Base-by-base conservation (phyloP, 2,113 vertebrate species). In the Eptesicus fuscus region DNA sequence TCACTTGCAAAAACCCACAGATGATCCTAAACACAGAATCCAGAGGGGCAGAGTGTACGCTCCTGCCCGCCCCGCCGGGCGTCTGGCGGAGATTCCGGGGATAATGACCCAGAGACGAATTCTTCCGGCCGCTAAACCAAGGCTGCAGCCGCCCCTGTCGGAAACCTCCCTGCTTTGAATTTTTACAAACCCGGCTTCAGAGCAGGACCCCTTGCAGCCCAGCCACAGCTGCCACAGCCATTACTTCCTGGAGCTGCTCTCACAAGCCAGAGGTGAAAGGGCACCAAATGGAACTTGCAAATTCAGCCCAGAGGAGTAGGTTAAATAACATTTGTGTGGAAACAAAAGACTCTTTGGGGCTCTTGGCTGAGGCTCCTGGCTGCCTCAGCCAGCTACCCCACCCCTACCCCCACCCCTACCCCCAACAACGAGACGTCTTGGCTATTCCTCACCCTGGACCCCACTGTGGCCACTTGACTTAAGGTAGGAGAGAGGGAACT, bases 241-340 rank as follows among this genome's bases (percentile, higher is more conserved):
- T 25, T 63, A 42, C 83, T 92, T 91, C 95, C 96, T 63, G 17
- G 90, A 88, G 78, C 59, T 74, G 5, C 18, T 67, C 69, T 53
- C 2, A 32, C 65, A 61, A 63, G 44, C 77, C n/a, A 23, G 22
- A 49, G 56, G 90, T 30, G 44, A 83, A 65, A 76, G 93, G 32
- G 51, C 56, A 61, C 86, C 79, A 80, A 90, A 84, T 87, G 86
- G 91, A 53, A 51, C 6, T 67, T 92, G 73, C 86, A 83, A 69
- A 80, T 91, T 80, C 69, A 93, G 92, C 77, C n/a, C 37, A 73
- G n/a, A 94, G 83, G 18, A 91, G 53, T 4, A 76, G 93, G 88
- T 63, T 67, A 87, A 92, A 49, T 18, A 56, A 78, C 85, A 71
- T 53, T 89, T 69, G 67, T n/a, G 9, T 2, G 22, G 83, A 63